These are phyloP conservation scores for Tragelaphus buxtoni DNA, from an alignment of 2,113 vertebrate genomes.

Conservation along the genomic window DNA sequence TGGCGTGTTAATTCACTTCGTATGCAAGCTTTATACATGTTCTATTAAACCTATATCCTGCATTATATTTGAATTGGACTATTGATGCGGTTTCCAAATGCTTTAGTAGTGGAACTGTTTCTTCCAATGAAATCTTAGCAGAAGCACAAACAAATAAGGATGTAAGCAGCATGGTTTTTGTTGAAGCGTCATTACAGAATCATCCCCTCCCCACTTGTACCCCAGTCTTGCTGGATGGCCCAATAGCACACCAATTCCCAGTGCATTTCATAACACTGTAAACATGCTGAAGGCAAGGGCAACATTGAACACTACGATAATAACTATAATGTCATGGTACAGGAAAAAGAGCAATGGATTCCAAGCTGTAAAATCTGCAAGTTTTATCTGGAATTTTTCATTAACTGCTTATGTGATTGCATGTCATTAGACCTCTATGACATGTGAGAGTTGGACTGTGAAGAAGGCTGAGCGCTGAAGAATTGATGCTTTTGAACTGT, in stretches of 20 bases:
- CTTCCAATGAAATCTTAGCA: constrained; percentile 22
- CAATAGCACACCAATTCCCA: background rate
- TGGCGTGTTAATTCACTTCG: background rate
- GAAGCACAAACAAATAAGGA: constrained; percentile 9
- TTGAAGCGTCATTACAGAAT: background rate
- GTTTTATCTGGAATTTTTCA: constrained; percentile 32
- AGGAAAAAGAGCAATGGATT: background rate
- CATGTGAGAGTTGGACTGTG: no score
- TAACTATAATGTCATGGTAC: background rate
- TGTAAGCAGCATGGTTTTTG: background rate
- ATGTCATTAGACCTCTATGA: background rate
- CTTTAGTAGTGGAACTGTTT: background rate
- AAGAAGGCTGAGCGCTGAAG: no score
- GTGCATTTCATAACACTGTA: background rate
- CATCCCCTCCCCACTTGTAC: background rate
- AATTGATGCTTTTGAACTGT: no score
- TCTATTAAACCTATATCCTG: background rate
- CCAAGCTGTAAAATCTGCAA: background rate
- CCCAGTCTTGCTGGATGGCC: background rate
- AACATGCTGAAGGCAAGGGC: background rate
- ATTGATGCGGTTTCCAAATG: constrained; percentile 1
- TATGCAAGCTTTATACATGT: background rate
- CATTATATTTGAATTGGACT: constrained; percentile 8
- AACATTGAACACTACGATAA: background rate
- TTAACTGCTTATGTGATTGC: background rate